Conservation (phyloP, 2,113 vertebrate species). For the Myodes glareolus region DNA sequence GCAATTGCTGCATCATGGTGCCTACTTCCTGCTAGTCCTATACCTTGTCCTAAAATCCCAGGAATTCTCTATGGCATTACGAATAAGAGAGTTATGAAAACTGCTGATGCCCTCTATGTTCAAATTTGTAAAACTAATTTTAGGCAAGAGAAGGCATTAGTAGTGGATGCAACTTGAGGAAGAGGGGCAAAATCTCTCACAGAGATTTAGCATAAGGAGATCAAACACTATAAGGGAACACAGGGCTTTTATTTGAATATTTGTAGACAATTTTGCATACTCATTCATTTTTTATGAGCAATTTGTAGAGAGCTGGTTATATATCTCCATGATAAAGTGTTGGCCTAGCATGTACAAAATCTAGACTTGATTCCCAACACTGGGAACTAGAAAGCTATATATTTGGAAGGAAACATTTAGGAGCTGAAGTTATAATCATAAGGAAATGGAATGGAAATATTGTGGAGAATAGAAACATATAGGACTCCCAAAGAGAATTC, state of each 20-base stretch:
- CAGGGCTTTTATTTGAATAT: not conserved
- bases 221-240: not conserved
- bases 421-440: no score
- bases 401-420: no score
- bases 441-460: no score
- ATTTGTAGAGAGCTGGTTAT: no score
- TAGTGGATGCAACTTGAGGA: fast-evolving
- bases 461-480: no score
- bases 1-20: not conserved
- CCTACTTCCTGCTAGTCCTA: not conserved
- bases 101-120: not conserved
- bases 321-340: no score
- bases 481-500: no score
- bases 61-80: not conserved
- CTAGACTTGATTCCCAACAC: no score
- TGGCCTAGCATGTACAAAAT: no score
- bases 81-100: not conserved
- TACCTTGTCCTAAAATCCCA: not conserved
- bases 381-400: no score
- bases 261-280: no score
- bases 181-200: not conserved
- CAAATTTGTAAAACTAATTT: not conserved
- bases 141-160: not conserved
- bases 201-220: not conserved
- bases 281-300: no score